A percentile compares a stretch with the other conserved stretches of the same genome.
phyloP scores from a whole-genome alignment of 2,113 vertebrate species.

The Poeciliopsis occidentalis region DNA sequence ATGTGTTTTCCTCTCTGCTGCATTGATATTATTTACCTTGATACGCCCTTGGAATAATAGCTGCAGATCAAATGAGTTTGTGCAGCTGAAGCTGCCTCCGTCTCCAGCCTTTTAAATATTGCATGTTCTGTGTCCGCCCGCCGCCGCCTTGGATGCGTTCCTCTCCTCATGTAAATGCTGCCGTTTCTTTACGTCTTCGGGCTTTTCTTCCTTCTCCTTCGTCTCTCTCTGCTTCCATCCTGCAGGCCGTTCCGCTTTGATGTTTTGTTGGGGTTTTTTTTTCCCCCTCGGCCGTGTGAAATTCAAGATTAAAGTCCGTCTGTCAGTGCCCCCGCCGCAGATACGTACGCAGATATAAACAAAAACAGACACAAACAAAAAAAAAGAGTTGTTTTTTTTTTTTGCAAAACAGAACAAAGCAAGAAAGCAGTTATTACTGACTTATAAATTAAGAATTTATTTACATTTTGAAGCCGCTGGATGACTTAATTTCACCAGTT shows the following conservation, averaged over 20 bases:
- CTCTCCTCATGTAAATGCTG: constrained; percentile 65
- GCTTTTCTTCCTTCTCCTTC: constrained; percentile 3
- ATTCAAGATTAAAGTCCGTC: constrained; percentile 66
- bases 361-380: constrained; percentile 6
- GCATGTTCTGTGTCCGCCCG: constrained; percentile 45
- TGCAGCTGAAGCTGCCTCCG: constrained; percentile 46
- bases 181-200: constrained; percentile 34
- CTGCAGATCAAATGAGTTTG: constrained; percentile 64
- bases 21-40: constrained; percentile 67
- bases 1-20: constrained; percentile 45
- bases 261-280: constrained; percentile 16
- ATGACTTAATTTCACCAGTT: constrained; percentile 21
- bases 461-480: constrained; percentile 12
- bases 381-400: constrained; percentile 7
- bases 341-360: constrained; percentile 18
- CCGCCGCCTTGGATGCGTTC: constrained; percentile 44
- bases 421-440: constrained; percentile 5
- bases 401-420: not conserved
- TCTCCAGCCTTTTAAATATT: constrained; percentile 68
- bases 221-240: constrained; percentile 34
- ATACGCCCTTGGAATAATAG: constrained; percentile 69
- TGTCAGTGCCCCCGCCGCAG: constrained; percentile 23
- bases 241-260: constrained; percentile 60
- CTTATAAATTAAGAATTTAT: not conserved
- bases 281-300: constrained; percentile 34